phyloP scores from a whole-genome alignment of 2,888 invertebrate species.

The Acronicta alni region DNA sequence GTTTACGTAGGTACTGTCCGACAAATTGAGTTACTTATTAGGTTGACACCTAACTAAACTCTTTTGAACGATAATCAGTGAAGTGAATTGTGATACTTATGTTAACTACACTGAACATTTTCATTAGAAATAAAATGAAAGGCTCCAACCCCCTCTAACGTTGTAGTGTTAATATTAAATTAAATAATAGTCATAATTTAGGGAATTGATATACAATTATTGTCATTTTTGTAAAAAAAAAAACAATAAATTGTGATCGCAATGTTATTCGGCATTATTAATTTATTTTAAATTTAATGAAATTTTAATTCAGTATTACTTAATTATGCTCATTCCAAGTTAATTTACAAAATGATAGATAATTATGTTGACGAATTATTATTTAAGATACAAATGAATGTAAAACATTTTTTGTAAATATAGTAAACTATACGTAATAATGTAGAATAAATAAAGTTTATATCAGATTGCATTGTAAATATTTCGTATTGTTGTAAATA shows the following conservation, averaged over 20 bases:
- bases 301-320: slow-evolving; percentile 45
- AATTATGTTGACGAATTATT: slow-evolving; percentile 41
- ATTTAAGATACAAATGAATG: slow-evolving; percentile 53
- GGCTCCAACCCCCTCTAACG: slow-evolving; percentile 37
- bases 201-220: slow-evolving; percentile 51
- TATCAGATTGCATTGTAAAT: slow-evolving; percentile 83
- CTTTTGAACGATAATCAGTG: slow-evolving; percentile 18
- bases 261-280: slow-evolving; percentile 50
- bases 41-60: slow-evolving; percentile 32
- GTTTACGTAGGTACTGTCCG: slow-evolving; percentile 33
- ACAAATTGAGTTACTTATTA: slow-evolving; percentile 48
- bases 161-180: slow-evolving; percentile 46
- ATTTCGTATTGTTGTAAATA: slow-evolving; percentile 83
- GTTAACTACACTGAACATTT: slow-evolving; percentile 10
- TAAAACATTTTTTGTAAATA: slow-evolving; percentile 60
- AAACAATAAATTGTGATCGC: slow-evolving; percentile 45
- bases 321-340: slow-evolving; percentile 17
- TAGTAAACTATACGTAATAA: slow-evolving; percentile 59
- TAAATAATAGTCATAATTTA: slow-evolving; percentile 48
- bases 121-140: slow-evolving; percentile 16
- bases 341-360: slow-evolving; percentile 18
- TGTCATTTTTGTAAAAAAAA: slow-evolving; percentile 41
- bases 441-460: slow-evolving; percentile 70
- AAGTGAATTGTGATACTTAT: slow-evolving; percentile 28
- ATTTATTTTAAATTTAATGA: slow-evolving; percentile 25